Evolutionary conservation across 2,113 vertebrate genomes (phyloP).

Genomic region (Narcine bancroftii): DNA sequence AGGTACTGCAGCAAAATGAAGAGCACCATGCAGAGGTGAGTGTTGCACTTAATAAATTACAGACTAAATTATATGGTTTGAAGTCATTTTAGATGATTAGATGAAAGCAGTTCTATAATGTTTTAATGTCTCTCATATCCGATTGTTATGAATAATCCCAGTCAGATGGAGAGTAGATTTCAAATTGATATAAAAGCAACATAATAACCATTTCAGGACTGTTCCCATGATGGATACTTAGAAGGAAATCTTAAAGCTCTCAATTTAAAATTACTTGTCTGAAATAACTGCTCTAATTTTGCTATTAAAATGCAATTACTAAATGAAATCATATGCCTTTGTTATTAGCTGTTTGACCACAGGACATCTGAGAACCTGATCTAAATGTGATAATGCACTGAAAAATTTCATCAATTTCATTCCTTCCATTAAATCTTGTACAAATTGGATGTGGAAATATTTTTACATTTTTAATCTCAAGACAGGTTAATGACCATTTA

Average conservation of each 20-base stretch:
- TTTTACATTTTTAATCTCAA: neutral
- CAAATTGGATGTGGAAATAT: neutral
- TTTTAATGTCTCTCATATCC: neutral
- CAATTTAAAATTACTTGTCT: neutral
- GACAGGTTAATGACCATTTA: neutral
- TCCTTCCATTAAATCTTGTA: neutral
- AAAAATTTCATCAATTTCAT: neutral
- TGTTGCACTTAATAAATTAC: constrained; percentile 35
- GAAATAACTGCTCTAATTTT: neutral
- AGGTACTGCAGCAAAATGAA: constrained; percentile 97
- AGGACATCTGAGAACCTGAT: neutral
- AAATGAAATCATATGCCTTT: neutral
- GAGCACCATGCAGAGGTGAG: constrained; percentile 98
- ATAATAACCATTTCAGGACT: neutral
- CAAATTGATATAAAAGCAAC: neutral
- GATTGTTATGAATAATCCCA: neutral
- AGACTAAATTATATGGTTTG: neutral
- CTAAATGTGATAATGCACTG: neutral
- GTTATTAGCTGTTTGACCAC: too few relatives aligned
- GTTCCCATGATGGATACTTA: neutral
- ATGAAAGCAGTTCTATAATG: neutral
- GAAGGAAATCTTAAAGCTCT: neutral
- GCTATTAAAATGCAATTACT: neutral
- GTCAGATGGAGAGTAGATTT: neutral
- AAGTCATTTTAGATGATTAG: constrained; percentile 6